These are phyloP conservation scores for Salarias fasciatus DNA, from an alignment of 2,797 vertebrate genomes.

Conservation along the genomic window DNA sequence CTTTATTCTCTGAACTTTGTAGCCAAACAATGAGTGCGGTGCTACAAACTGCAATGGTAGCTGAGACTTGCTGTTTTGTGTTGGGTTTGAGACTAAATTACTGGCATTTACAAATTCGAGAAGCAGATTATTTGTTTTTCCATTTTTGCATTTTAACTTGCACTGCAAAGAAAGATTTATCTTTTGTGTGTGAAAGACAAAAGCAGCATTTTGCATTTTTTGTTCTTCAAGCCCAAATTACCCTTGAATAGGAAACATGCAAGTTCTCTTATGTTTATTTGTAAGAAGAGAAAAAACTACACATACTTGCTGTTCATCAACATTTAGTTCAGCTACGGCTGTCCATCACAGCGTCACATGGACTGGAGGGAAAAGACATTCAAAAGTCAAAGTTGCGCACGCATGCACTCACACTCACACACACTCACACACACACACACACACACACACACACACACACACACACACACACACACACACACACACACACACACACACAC, in stretches of 20 bases:
- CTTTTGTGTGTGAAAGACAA: too few relatives aligned
- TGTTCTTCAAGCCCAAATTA: too few relatives aligned
- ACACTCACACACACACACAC: neutral
- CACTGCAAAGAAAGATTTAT: too few relatives aligned
- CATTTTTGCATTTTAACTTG: neutral
- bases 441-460: constrained; percentile 1
- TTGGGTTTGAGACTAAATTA: neutral
- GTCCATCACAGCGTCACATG: constrained; percentile 19
- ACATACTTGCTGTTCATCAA: neutral
- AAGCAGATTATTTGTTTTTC: neutral
- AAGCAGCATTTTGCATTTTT: too few relatives aligned
- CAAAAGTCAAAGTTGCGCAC: constrained; percentile 30
- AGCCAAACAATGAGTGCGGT: too few relatives aligned
- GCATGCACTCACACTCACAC: neutral
- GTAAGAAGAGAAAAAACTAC: neutral
- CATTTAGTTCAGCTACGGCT: constrained; percentile 17
- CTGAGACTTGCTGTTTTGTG: neutral
- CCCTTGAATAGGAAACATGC: too few relatives aligned
- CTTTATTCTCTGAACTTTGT: too few relatives aligned
- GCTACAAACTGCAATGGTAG: too few relatives aligned
- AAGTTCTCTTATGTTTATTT: too few relatives aligned
- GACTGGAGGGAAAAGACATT: constrained; percentile 33
- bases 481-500: constrained; percentile 24
- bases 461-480: constrained; percentile 10
- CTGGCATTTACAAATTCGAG: neutral